phyloP scores from a whole-genome alignment of 2,113 vertebrate species.

The Charina bottae region DNA sequence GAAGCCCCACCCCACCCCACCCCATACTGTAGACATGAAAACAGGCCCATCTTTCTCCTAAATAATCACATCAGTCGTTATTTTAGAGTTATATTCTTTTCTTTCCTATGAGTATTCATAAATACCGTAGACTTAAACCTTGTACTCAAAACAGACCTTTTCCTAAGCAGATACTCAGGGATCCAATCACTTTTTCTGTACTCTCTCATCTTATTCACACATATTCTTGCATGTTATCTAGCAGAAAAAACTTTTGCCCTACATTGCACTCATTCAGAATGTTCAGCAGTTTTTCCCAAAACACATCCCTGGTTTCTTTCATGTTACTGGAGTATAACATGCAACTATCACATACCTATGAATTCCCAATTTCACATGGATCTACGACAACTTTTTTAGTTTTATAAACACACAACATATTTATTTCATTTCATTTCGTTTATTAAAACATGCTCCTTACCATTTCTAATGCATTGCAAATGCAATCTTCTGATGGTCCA shows the following conservation, averaged over 20 bases:
- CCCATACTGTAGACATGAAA: too few relatives aligned
- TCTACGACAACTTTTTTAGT: too few relatives aligned
- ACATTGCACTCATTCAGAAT: neutral
- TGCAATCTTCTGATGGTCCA: too few relatives aligned
- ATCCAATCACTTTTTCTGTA: neutral
- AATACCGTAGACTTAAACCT: neutral
- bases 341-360: too few relatives aligned
- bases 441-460: too few relatives aligned
- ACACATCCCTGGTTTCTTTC: neutral
- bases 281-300: neutral
- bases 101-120: neutral
- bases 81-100: neutral
- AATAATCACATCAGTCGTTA: neutral
- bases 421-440: too few relatives aligned
- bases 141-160: neutral
- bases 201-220: neutral
- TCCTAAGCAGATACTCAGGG: neutral
- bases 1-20: neutral
- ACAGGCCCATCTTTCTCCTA: neutral
- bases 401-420: neutral
- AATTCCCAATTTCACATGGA: too few relatives aligned
- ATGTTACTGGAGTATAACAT: neutral
- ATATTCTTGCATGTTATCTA: neutral
- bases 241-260: neutral
- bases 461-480: too few relatives aligned